These are phyloP conservation scores for Himantopus leucocephalus DNA, from an alignment of 2,113 vertebrate species.

Conservation along the genomic window DNA sequence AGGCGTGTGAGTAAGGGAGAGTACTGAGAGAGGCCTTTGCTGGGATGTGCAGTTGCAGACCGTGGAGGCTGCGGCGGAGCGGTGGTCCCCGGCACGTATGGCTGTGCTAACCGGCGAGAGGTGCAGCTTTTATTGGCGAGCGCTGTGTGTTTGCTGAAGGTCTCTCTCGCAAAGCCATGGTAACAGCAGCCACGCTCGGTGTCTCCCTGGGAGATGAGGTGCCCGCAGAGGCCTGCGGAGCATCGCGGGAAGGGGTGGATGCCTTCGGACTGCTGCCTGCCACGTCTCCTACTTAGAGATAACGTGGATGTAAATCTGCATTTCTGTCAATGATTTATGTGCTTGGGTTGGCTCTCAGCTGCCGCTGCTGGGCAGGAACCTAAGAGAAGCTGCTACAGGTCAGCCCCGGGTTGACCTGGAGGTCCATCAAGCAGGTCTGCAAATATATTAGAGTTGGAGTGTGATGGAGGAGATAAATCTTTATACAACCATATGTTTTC, in stretches of 20 bases:
- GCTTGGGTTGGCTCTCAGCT: not conserved
- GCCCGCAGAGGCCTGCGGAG: not conserved
- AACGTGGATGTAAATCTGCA: not conserved
- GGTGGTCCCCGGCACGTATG: not conserved
- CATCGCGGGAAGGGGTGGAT: not conserved
- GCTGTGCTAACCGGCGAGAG: not conserved
- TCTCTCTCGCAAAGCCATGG: not conserved
- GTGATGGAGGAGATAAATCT: not conserved
- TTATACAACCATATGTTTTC: not conserved
- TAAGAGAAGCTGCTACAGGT: not conserved
- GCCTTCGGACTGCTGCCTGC: not conserved
- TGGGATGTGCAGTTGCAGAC: not conserved
- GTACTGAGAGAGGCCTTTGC: not conserved
- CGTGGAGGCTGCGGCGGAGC: not conserved
- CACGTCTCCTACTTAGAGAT: not conserved
- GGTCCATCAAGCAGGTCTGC: not conserved
- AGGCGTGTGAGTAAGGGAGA: rapidly evolving
- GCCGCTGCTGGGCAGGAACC: not conserved
- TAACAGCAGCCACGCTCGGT: not conserved
- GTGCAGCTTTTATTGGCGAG: not conserved
- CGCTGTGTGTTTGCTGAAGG: not conserved
- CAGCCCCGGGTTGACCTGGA: not conserved
- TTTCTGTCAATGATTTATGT: not conserved
- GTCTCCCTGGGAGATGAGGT: not conserved
- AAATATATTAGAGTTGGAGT: not conserved